These are phyloP conservation scores for Sebastes matsubarae DNA, from an alignment of 2,797 vertebrate genomes.

Conservation along the genomic window DNA sequence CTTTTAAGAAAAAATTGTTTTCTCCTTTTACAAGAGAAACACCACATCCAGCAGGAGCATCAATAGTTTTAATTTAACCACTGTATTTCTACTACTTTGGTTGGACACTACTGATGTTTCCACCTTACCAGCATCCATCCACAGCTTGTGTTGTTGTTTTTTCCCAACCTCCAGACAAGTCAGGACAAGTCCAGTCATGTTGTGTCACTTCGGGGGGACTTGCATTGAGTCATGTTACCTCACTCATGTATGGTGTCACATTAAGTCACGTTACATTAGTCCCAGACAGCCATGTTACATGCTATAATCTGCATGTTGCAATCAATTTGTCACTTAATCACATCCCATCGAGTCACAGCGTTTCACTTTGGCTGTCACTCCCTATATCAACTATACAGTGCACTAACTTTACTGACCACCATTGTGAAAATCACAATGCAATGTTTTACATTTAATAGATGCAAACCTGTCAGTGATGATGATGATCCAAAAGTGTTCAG, in stretches of 20 bases:
- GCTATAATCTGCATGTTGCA: not conserved
- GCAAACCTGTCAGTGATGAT: no score
- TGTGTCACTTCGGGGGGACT: not conserved
- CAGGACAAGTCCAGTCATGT: slow-evolving; percentile 33
- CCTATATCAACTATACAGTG: not conserved
- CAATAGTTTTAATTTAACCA: not conserved
- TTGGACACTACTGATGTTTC: not conserved
- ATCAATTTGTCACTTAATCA: not conserved
- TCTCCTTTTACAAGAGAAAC: not conserved
- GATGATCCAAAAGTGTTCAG: not conserved
- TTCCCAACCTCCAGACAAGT: not conserved
- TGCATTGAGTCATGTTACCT: not conserved
- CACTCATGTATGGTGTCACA: not conserved
- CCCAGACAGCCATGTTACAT: not conserved
- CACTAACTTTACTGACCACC: not conserved
- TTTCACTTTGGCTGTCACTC: not conserved
- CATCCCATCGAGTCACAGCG: not conserved
- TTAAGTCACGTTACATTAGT: not conserved
- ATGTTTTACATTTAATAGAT: no score
- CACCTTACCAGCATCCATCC: not conserved
- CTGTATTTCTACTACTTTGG: not conserved
- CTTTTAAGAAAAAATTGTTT: not conserved
- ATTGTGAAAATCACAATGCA: not conserved
- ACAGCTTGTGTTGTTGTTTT: not conserved
- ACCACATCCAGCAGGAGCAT: not conserved